Evolutionary conservation across 2,797 vertebrate species (phyloP), one percentile per base, ranked within the genome.

Genomic region (Hafferia zeledoni): DNA sequence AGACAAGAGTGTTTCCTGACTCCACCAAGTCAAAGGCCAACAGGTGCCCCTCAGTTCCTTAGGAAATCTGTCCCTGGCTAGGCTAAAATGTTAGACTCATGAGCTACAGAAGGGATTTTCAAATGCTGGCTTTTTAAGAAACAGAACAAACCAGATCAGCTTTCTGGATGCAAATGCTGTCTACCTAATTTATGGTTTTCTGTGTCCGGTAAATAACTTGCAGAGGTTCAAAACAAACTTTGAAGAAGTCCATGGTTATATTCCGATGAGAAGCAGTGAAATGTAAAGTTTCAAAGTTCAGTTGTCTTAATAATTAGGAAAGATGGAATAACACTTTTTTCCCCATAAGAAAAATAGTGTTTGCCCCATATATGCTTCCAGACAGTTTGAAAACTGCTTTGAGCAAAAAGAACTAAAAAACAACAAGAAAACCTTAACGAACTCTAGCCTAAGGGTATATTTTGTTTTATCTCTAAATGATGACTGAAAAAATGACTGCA

Each of bases 401-500:
- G 41, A 92, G 33, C 20, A 39, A 49, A 56, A 79, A 49, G 23
- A 8, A 46, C 10, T 1, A 12, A 56, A 63, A 74, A 28, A 13
- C 2, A 0, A 2, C 5, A 0, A 3, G n/a, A 44, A 84, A 87
- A 70, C 7, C 6, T 9, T 72, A 37, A 74, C 14, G 37, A 85
- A 87, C 27, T 47, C n/a, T 75, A 90, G 53, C 94, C 81, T 61
- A 72, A 71, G 61, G 71, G 57, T 71, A 80, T 78, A 83, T 93
- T 93, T 94, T 83, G 79, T 93, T 96, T 93, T 92, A 57, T 64
- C 56, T 77, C 50, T 94, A 93, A 91, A 76, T 93, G 88, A 37
- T 50, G 59, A 44, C 41, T 47, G 35, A 53, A 87, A 88, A 65
- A 59, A 41, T 7, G 19, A 90, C 35, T 43, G 12, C 28, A 70